A percentile compares a stretch with the other conserved stretches of the same genome.
phyloP scores from a whole-genome alignment of 2,888 invertebrate species.

The Ethmia dodecea region DNA sequence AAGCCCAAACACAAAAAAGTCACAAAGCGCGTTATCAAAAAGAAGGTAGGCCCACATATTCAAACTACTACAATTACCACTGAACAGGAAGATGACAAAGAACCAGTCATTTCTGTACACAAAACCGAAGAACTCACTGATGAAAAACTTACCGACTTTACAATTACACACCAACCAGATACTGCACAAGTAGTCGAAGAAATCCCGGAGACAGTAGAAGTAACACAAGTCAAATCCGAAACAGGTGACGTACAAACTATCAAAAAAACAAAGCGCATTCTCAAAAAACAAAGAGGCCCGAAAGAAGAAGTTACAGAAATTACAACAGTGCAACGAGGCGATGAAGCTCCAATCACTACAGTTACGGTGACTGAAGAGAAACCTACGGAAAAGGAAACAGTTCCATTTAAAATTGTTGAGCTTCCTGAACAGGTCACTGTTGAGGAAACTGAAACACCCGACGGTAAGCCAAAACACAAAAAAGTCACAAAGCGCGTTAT shows the following conservation, averaged over 20 bases:
- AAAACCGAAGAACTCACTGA: conserved; percentile 25
- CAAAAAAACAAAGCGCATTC: conserved; percentile 24
- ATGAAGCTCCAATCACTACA: conserved; percentile 30
- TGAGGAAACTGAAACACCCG: conserved; percentile 6
- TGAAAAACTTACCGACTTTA: conserved; percentile 27
- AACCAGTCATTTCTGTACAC: conserved; percentile 29
- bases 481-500: conserved; percentile 29
- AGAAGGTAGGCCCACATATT: conserved; percentile 22
- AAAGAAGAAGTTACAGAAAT: conserved; percentile 26
- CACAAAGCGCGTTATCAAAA: conserved; percentile 43
- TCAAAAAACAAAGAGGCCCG: conserved; percentile 30
- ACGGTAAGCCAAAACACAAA: conserved; percentile 32
- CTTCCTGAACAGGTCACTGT: conserved; percentile 26
- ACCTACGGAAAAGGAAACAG: conserved; percentile 9
- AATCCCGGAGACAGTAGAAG: conserved; percentile 30
- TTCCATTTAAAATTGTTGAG: conserved; percentile 16
- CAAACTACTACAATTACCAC: conserved; percentile 21
- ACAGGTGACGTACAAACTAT: conserved; percentile 41
- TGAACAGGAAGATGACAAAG: conserved; percentile 20
- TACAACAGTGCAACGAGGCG: conserved; percentile 26
- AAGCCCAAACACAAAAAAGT: conserved; percentile 18
- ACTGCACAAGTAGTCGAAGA: conserved; percentile 38
- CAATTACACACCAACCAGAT: conserved; percentile 14
- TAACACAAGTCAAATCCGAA: conserved; percentile 45
- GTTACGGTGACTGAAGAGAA: conserved; percentile 23